phyloP scores from a whole-genome alignment of 2,888 invertebrate genomes.

The Eurois occulta region DNA sequence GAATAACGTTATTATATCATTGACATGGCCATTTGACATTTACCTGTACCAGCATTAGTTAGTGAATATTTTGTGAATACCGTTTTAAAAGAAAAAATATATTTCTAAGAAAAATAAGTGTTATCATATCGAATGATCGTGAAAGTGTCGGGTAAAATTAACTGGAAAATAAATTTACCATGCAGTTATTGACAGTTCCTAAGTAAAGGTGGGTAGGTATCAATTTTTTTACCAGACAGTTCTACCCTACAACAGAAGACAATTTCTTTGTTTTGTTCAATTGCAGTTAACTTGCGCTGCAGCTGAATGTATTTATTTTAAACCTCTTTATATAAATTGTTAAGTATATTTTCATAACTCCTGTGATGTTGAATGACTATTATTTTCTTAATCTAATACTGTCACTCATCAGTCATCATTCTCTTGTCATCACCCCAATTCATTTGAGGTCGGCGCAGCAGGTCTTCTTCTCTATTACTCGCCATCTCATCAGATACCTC shows the following conservation, averaged over 20 bases:
- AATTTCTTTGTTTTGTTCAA: neutral
- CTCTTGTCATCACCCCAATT: too few relatives aligned
- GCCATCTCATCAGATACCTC: too few relatives aligned
- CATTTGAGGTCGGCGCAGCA: too few relatives aligned
- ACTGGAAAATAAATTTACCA: neutral
- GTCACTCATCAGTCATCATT: too few relatives aligned
- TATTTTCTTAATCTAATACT: neutral
- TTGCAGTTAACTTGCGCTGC: neutral
- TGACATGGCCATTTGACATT: neutral
- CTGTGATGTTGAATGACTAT: neutral
- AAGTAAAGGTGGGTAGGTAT: neutral
- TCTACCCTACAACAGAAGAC: neutral
- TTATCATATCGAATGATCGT: neutral
- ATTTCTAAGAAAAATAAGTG: neutral
- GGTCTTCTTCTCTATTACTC: too few relatives aligned
- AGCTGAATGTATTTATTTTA: neutral
- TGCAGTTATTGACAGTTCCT: neutral
- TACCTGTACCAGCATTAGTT: too few relatives aligned
- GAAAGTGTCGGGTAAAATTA: constrained; percentile 1
- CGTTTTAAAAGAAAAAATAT: neutral
- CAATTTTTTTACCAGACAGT: neutral
- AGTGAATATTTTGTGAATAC: neutral
- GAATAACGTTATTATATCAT: constrained; percentile 12
- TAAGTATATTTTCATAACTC: neutral
- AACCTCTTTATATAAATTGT: neutral